Evolutionary conservation across 2,888 invertebrate species (phyloP), one percentile per base, ranked within the genome.

Genomic region (Hydriomena furcata): DNA sequence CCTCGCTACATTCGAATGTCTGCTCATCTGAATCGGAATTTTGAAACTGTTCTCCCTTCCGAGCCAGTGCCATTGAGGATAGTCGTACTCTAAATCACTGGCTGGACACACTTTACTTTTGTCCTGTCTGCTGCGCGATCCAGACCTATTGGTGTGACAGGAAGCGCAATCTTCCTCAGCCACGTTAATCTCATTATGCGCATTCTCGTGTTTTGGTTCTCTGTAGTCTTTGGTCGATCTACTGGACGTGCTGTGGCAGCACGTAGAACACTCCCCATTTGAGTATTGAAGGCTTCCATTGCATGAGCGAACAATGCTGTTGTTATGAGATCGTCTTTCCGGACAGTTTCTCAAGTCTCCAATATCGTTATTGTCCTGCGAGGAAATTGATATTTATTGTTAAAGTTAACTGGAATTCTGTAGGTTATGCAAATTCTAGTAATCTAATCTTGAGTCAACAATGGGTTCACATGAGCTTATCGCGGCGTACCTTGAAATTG

Each of bases 31-130:
- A 73, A 89, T 84, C 66, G 89, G 89, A 75, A 89, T 90, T 85
- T 89, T 89, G 83, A 90, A 90, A 79, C 89, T 90, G 76, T 90
- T 90, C 79, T 89, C 89, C 58, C 89, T 79, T 42, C 89, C 89
- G 49, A 90, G 69, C 89, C 89, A 90, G 60, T 90, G 89, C 89
- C 89, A 90, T 69, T 90, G 89, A 12, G 89, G 89, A 68, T 90
- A 90, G 75, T 90, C 89, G 65, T 90, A 90, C 62, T 90, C 89
- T 82, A 90, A 83, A 78, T 90, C 89, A 80, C 72, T 85, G 55
- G 87, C 75, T 42, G 88, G 88, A 72, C 88, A 86, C 63, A 87
- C 84, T 80, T 89, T 90, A 70, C 84, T 86, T 82, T 88, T 89
- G 73, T 90, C 89, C 76, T 90, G 89, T 75, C 88, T 73, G 61